These are phyloP conservation scores for Thereva nobilitata DNA, from an alignment of 2,888 invertebrate genomes.

Conservation along the genomic window DNA sequence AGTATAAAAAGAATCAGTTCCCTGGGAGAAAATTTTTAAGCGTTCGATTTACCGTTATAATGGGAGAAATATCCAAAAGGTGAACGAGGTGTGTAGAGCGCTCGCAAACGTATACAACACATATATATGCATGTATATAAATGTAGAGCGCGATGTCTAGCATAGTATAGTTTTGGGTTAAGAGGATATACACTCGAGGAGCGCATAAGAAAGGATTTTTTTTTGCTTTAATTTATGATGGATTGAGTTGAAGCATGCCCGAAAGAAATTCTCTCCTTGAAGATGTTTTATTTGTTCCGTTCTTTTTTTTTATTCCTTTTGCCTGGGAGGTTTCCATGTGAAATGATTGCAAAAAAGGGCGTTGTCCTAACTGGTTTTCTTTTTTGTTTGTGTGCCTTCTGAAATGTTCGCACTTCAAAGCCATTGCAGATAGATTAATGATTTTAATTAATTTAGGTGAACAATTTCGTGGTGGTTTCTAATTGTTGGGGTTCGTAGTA, in stretches of 20 bases:
- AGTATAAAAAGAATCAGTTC: conserved; percentile 1
- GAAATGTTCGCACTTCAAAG: no score
- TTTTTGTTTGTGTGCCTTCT: no score
- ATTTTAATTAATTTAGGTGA: no score
- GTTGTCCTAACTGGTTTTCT: neutral
- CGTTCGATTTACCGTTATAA: conserved; percentile 10
- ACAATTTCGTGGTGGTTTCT: no score
- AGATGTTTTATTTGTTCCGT: neutral
- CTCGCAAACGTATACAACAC: no score
- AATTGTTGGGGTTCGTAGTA: no score
- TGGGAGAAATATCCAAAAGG: neutral
- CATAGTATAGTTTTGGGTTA: no score
- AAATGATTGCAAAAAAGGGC: conserved; percentile 10
- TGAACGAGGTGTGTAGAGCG: no score
- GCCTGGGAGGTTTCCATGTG: neutral
- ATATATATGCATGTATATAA: no score
- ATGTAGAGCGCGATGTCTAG: no score
- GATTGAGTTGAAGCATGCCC: conserved; percentile 15
- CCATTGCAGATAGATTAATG: no score
- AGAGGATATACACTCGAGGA: no score
- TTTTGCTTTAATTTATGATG: conserved; percentile 19
- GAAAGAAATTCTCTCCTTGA: conserved; percentile 18
- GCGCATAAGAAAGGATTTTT: conserved; percentile 1
- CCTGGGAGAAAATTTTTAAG: conserved; percentile 6
- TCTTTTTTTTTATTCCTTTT: neutral